Percentiles rank a stretch among this genome's conserved stretches.
Evolutionary conservation across 2,113 vertebrate genomes (phyloP).

Genomic region (Ceyx margarethae): DNA sequence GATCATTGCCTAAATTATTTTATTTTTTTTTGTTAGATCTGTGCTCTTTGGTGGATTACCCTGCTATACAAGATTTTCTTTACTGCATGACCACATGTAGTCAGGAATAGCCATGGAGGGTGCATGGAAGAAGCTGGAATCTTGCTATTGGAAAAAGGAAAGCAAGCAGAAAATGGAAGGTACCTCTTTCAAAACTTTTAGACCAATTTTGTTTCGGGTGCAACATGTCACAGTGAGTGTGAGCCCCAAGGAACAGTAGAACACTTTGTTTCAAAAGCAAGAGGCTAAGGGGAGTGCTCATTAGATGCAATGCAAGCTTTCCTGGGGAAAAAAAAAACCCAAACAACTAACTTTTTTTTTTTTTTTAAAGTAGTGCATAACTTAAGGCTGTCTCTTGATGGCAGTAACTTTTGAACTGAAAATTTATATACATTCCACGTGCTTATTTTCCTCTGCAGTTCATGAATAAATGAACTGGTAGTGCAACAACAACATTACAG

Average conservation of each 20-base stretch:
- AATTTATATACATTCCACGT: conserved; percentile 47
- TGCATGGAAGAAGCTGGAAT: not conserved
- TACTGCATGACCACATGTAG: not conserved
- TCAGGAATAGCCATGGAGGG: not conserved
- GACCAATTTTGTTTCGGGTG: not conserved
- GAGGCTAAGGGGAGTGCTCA: conserved; percentile 20
- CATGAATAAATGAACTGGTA: conserved; percentile 63
- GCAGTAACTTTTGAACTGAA: conserved; percentile 55
- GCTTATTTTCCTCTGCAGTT: conserved; percentile 60
- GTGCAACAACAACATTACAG: not conserved
- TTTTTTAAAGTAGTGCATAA: conserved; percentile 31
- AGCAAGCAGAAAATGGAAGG: accelerated
- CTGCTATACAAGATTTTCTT: not conserved
- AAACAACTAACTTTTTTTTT: not conserved
- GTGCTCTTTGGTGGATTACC: not conserved
- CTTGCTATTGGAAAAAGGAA: not conserved
- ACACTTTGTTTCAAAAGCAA: not conserved
- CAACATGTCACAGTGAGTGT: not conserved
- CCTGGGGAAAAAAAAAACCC: not conserved
- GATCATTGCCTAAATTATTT: not conserved
- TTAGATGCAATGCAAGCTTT: conserved; percentile 33
- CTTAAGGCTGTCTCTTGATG: conserved; percentile 51
- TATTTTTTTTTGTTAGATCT: not conserved
- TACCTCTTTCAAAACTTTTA: not conserved
- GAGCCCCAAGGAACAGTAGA: not conserved